These are phyloP conservation scores for Irena cyanogastra DNA, from an alignment of 2,113 vertebrate genomes.

Conservation along the genomic window DNA sequence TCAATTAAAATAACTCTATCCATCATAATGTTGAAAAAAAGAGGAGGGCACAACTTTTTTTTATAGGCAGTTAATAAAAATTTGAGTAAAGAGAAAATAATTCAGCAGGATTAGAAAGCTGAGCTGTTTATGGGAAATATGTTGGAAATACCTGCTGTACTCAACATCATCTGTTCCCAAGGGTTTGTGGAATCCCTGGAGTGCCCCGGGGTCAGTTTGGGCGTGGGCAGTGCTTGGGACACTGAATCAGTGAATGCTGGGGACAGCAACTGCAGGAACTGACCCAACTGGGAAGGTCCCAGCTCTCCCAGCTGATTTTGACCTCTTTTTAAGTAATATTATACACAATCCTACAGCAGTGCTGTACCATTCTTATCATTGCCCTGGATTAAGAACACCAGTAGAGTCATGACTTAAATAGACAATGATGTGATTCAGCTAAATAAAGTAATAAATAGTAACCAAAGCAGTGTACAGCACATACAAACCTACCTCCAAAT, in stretches of 20 bases:
- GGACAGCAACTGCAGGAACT: not conserved
- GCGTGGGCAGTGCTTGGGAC: not conserved
- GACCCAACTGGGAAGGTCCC: not conserved
- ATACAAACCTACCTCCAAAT: not conserved
- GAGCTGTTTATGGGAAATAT: not conserved
- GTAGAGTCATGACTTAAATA: not conserved
- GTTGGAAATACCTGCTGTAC: not conserved
- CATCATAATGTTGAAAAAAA: not conserved
- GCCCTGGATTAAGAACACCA: not conserved
- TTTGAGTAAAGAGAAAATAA: not conserved
- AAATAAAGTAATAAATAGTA: not conserved
- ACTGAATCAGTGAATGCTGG: not conserved
- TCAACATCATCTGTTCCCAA: not conserved
- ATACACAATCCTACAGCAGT: not conserved
- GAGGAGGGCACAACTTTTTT: not conserved
- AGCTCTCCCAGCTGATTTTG: not conserved
- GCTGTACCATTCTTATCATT: not conserved
- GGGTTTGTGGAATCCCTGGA: not conserved
- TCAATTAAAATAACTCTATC: not conserved
- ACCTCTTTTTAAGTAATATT: not conserved
- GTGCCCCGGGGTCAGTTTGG: fast-evolving
- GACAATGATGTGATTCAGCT: not conserved
- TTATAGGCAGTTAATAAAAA: not conserved
- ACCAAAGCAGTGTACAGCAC: not conserved
- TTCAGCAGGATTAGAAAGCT: not conserved